Conservation (phyloP, 2,888 invertebrate species). For the Dolichopus griseipennis region DNA sequence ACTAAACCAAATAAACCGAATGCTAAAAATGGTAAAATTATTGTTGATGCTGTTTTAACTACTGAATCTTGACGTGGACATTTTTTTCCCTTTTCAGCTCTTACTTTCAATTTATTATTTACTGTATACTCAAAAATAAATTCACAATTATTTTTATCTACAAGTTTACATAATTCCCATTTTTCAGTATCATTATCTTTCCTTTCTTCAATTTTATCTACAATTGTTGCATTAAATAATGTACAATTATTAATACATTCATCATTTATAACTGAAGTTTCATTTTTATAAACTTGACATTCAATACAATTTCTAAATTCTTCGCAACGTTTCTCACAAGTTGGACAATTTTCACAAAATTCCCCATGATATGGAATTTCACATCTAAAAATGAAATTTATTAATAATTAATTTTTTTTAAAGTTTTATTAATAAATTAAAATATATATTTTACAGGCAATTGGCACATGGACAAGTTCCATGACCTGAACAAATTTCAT, state of each 20-base stretch:
- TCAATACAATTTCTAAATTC: slow-evolving; percentile 85
- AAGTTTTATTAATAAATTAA: neutral
- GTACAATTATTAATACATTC: slow-evolving; percentile 57
- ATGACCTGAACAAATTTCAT: slow-evolving; percentile 63
- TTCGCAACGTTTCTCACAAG: slow-evolving; percentile 70
- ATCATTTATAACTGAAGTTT: slow-evolving; percentile 49
- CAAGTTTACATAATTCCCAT: slow-evolving; percentile 60
- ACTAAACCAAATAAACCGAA: slow-evolving; percentile 81
- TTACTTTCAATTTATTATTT: slow-evolving; percentile 51
- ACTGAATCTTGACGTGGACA: slow-evolving; percentile 56
- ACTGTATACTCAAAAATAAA: slow-evolving; percentile 71
- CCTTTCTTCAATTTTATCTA: slow-evolving; percentile 47
- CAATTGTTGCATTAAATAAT: slow-evolving; percentile 49
- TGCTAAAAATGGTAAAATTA: slow-evolving; percentile 86
- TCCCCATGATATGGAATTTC: slow-evolving; percentile 62
- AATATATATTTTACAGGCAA: slow-evolving; percentile 50
- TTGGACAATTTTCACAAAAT: slow-evolving; percentile 84
- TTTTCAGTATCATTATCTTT: slow-evolving; percentile 47
- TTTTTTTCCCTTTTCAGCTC: slow-evolving; percentile 68
- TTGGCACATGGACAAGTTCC: slow-evolving; percentile 80
- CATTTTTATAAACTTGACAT: slow-evolving; percentile 76
- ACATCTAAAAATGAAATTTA: slow-evolving; percentile 32
- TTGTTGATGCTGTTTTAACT: slow-evolving; percentile 32
- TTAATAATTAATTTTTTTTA: neutral
- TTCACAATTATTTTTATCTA: slow-evolving; percentile 73